Percentiles rank a stretch among this genome's conserved stretches.
Evolutionary conservation across 2,113 vertebrate species (phyloP).

Genomic region (Elachura formosa): DNA sequence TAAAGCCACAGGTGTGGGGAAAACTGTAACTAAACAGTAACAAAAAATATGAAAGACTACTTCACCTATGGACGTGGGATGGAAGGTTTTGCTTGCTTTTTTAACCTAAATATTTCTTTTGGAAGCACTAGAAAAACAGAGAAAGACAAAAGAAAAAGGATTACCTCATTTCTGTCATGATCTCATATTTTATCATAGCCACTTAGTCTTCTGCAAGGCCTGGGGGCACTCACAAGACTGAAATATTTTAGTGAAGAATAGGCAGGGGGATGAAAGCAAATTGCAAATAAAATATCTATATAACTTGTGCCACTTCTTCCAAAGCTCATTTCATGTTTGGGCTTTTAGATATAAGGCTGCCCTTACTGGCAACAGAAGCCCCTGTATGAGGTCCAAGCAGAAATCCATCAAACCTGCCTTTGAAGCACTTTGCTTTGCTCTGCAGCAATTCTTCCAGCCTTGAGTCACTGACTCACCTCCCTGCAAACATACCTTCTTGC

Average conservation of each 20-base stretch:
- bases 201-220: background rate
- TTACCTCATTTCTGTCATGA: conserved; percentile 41
- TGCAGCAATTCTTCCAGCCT: background rate
- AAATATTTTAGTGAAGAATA: background rate
- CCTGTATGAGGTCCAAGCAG: background rate
- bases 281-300: background rate
- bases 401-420: background rate
- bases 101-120: conserved; percentile 55
- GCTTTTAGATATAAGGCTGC: background rate
- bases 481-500: background rate
- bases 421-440: background rate
- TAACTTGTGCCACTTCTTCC: background rate
- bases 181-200: conserved; percentile 31
- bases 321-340: background rate
- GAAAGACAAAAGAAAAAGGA: conserved; percentile 7
- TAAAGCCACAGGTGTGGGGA: conserved; percentile 13
- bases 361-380: background rate
- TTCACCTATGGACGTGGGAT: background rate
- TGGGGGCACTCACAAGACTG: background rate
- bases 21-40: background rate
- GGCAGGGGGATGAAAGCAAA: background rate
- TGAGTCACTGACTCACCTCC: background rate
- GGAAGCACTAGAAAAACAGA: conserved; percentile 1
- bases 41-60: conserved; percentile 23
- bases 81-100: background rate